A percentile compares a stretch with the other conserved stretches of the same genome.
Evolutionary conservation across 2,888 invertebrate species (phyloP).

Genomic region (Heteropelma amictum): DNA sequence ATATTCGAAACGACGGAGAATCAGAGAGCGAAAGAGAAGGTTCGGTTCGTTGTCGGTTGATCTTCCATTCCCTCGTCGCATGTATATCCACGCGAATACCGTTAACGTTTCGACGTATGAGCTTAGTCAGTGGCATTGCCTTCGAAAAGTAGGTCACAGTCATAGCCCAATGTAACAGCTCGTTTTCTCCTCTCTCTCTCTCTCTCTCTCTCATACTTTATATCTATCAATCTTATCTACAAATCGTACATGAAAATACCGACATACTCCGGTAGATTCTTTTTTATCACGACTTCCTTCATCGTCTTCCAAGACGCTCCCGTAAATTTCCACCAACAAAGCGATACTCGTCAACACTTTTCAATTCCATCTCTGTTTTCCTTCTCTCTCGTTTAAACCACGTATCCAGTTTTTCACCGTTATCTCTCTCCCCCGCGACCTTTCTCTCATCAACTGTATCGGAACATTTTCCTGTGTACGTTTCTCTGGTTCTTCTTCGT

Average conservation of each 20-base stretch:
- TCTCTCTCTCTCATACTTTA: neutral
- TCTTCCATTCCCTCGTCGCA: conserved; percentile 52
- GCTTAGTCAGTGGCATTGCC: conserved; percentile 67
- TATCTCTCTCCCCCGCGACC: conserved; percentile 26
- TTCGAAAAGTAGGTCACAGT: conserved; percentile 76
- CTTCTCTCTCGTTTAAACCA: neutral
- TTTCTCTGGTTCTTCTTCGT: conserved; percentile 32
- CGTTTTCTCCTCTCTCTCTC: conserved; percentile 52
- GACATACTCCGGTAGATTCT: neutral
- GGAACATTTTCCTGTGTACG: conserved; percentile 14
- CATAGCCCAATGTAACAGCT: conserved; percentile 73
- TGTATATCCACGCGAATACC: conserved; percentile 71
- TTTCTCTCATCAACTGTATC: conserved; percentile 51
- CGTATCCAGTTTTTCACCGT: conserved; percentile 25
- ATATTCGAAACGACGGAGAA: neutral
- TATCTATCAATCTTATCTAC: neutral
- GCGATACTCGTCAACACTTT: conserved; percentile 15
- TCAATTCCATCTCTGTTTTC: neutral
- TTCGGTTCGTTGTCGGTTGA: conserved; percentile 38
- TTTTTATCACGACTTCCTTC: conserved; percentile 1
- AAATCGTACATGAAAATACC: neutral
- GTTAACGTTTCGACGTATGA: conserved; percentile 75
- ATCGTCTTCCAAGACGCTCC: neutral
- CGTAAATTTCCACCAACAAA: conserved; percentile 1
- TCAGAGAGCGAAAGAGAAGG: conserved; percentile 2